Conservation (phyloP, 2,888 invertebrate species). For the Perizoma affinitatum region DNA sequence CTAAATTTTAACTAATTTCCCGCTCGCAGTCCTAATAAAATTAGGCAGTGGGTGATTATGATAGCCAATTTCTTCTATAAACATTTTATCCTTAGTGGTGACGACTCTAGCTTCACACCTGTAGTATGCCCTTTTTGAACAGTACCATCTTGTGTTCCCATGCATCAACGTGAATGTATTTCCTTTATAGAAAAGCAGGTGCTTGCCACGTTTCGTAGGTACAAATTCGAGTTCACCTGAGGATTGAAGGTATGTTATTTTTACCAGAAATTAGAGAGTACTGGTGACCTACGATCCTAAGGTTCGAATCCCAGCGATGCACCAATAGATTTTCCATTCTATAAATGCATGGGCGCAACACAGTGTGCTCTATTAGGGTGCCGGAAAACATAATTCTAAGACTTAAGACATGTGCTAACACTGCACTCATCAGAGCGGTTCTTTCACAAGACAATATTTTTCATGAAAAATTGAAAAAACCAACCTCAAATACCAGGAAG, state of each 20-base stretch:
- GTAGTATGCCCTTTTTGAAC: conserved; percentile 46
- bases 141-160: conserved; percentile 54
- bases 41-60: conserved; percentile 27
- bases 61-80: conserved; percentile 11
- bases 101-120: conserved; percentile 51
- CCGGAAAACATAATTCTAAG: no score
- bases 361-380: no score
- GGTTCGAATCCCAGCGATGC: no score
- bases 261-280: not conserved
- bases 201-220: conserved; percentile 25
- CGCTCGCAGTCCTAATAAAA: conserved; percentile 7
- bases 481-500: no score
- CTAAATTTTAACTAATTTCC: conserved; percentile 4
- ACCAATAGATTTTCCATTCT: no score
- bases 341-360: no score
- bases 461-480: no score
- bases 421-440: no score
- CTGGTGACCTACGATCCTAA: no score
- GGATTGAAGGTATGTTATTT: not conserved
- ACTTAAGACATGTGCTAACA: no score
- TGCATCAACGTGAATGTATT: conserved; percentile 47
- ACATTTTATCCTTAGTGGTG: conserved; percentile 11
- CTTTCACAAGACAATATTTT: no score
- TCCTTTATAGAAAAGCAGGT: conserved; percentile 34
- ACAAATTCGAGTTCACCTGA: conserved; percentile 13